These are phyloP conservation scores for Trissonchulus latispiculum DNA, from an alignment of 2,888 invertebrate genomes.

Conservation along the genomic window DNA sequence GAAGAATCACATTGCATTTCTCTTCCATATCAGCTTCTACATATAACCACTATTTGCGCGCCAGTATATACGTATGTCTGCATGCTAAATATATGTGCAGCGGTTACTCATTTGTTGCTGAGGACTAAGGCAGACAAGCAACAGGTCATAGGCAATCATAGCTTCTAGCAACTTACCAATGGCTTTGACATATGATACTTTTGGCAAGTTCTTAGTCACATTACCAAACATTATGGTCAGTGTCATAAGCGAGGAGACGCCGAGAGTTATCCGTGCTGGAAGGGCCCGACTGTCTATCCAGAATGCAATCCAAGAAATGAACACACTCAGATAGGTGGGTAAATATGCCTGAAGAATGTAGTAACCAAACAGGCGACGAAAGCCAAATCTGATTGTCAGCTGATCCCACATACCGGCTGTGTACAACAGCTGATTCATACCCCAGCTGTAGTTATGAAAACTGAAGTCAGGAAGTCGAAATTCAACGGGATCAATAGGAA, in stretches of 20 bases:
- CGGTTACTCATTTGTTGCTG: too few relatives aligned
- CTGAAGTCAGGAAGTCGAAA: slow-evolving; percentile 12
- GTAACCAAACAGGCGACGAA: slow-evolving; percentile 16
- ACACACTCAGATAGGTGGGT: slow-evolving; percentile 16
- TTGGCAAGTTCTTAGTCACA: slow-evolving; percentile 18
- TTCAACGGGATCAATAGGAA: background rate
- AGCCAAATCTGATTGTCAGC: slow-evolving; percentile 3
- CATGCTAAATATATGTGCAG: background rate
- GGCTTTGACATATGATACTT: slow-evolving; percentile 23
- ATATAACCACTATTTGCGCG: too few relatives aligned
- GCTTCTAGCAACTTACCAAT: slow-evolving; percentile 9
- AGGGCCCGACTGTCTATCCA: slow-evolving; percentile 19
- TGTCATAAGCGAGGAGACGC: slow-evolving; percentile 14
- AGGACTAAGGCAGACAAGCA: too few relatives aligned
- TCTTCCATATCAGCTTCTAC: too few relatives aligned
- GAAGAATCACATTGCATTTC: background rate
- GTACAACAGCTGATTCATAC: background rate
- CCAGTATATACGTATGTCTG: background rate
- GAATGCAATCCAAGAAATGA: slow-evolving; percentile 21
- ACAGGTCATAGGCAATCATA: too few relatives aligned
- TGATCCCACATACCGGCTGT: slow-evolving; percentile 21
- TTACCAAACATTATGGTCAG: slow-evolving; percentile 17
- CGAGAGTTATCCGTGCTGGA: slow-evolving; percentile 18
- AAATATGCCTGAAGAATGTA: slow-evolving; percentile 17
- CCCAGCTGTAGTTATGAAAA: slow-evolving; percentile 10